phyloP scores from a whole-genome alignment of 2,113 vertebrate genomes.

The Clarias magur region DNA sequence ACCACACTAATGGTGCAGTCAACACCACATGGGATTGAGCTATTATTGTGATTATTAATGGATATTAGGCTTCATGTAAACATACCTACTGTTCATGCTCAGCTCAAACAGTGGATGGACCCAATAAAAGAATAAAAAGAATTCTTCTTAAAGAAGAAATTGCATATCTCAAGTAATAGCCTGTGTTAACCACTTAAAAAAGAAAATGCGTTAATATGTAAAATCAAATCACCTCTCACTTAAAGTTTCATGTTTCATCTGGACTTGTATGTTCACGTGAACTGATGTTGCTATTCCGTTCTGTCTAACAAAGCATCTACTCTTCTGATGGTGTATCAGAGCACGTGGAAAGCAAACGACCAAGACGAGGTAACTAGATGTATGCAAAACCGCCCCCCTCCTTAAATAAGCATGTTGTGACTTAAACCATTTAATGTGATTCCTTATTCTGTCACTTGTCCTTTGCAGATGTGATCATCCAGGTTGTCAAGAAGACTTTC shows the following conservation, averaged over 20 bases:
- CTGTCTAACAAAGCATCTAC: slow-evolving; percentile 63
- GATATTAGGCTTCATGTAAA: no score
- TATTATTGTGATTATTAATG: no score
- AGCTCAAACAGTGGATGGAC: no score
- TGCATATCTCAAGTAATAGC: no score
- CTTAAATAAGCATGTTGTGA: background rate
- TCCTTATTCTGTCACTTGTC: background rate
- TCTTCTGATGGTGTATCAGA: slow-evolving; percentile 62
- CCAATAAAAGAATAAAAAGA: background rate
- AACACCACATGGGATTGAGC: no score
- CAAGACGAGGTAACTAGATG: slow-evolving; percentile 64
- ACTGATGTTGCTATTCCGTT: background rate
- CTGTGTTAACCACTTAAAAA: background rate
- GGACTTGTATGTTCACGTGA: background rate
- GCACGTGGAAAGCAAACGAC: slow-evolving; percentile 67
- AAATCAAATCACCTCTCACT: background rate
- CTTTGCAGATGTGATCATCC: slow-evolving; percentile 71
- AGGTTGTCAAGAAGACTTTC: slow-evolving; percentile 74
- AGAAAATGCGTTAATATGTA: background rate
- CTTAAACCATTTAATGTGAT: background rate
- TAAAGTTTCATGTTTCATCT: background rate
- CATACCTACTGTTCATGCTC: no score
- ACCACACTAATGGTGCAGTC: no score
- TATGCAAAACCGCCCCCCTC: background rate
- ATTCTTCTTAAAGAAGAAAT: no score